Percentiles rank a stretch among this genome's conserved stretches.
These are phyloP conservation scores for Rhorus exstirpatorius DNA, from an alignment of 2,888 invertebrate genomes.

Conservation along the genomic window DNA sequence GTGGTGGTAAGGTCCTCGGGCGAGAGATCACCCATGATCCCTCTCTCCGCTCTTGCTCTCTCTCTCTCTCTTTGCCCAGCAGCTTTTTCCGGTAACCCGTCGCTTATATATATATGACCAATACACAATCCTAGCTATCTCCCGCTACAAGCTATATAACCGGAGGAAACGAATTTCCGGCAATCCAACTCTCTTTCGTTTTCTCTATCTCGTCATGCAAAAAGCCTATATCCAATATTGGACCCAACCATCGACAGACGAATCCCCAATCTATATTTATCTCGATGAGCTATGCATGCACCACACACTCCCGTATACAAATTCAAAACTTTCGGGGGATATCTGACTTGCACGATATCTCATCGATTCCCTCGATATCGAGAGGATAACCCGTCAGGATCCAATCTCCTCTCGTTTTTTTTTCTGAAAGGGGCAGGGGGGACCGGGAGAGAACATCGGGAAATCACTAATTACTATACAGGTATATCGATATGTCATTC, in stretches of 20 bases:
- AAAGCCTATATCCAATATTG: constrained; percentile 61
- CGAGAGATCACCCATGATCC: constrained; percentile 46
- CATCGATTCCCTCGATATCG: constrained; percentile 11
- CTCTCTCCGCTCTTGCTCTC: constrained; percentile 32
- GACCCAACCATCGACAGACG: constrained; percentile 41
- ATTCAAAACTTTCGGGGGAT: constrained; percentile 43
- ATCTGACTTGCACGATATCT: constrained; percentile 36
- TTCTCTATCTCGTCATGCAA: constrained; percentile 60
- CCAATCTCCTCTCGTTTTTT: constrained; percentile 3
- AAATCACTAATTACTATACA: constrained; percentile 27
- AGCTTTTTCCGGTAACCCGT: constrained; percentile 55
- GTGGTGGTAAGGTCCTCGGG: constrained; percentile 63
- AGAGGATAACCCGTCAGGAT: neutral
- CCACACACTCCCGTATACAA: constrained; percentile 29
- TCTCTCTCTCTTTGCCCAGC: constrained; percentile 12
- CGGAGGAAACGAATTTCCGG: constrained; percentile 68
- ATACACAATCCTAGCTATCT: constrained; percentile 37
- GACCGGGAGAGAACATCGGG: neutral
- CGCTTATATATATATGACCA: constrained; percentile 54
- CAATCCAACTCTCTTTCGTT: constrained; percentile 63
- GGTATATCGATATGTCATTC: neutral
- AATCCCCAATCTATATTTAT: constrained; percentile 34
- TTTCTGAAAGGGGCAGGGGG: neutral
- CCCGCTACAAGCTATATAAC: constrained; percentile 9
- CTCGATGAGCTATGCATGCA: constrained; percentile 11